Conservation (phyloP, 2,797 vertebrate genomes). For the Siniperca undulata region DNA sequence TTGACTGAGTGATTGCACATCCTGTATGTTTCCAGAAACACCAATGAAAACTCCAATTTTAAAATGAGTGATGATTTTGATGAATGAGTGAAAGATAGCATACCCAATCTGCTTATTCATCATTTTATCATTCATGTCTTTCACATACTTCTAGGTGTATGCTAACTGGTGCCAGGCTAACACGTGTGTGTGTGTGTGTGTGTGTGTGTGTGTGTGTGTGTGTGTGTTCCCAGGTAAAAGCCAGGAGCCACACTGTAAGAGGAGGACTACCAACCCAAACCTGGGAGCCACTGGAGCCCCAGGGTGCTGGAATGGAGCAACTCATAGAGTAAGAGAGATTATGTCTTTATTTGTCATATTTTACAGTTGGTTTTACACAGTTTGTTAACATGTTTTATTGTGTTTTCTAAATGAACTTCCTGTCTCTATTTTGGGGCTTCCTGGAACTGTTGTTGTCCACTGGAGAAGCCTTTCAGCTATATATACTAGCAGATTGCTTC, state of each 20-base stretch:
- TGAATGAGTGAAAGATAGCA: conserved; percentile 16
- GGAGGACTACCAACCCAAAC: conserved; percentile 43
- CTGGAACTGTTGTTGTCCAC: conserved; percentile 75
- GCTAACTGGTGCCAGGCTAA: conserved; percentile 26
- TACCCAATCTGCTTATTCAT: conserved; percentile 6
- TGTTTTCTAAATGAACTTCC: conserved; percentile 75
- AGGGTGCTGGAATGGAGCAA: conserved; percentile 80
- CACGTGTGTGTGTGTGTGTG: conserved; percentile 25
- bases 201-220: conserved; percentile 27
- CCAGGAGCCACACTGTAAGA: conserved; percentile 31
- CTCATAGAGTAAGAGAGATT: conserved; percentile 79
- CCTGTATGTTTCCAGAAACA: conserved; percentile 17
- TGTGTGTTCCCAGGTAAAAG: conserved; percentile 54
- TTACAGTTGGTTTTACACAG: conserved; percentile 37
- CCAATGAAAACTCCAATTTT: conserved; percentile 19
- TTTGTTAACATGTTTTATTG: conserved; percentile 63
- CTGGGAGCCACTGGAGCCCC: conserved; percentile 56
- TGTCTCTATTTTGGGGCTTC: conserved; percentile 78
- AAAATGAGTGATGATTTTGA: conserved; percentile 26
- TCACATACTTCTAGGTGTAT: conserved; percentile 7
- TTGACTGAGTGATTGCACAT: conserved; percentile 13
- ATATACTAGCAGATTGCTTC: conserved; percentile 17
- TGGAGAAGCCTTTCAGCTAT: conserved; percentile 22
- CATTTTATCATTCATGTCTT: background rate
- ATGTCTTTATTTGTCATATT: conserved; percentile 33